phyloP scores from a whole-genome alignment of 1,140 invertebrate species.

The Caenorhabditis brenneri region DNA sequence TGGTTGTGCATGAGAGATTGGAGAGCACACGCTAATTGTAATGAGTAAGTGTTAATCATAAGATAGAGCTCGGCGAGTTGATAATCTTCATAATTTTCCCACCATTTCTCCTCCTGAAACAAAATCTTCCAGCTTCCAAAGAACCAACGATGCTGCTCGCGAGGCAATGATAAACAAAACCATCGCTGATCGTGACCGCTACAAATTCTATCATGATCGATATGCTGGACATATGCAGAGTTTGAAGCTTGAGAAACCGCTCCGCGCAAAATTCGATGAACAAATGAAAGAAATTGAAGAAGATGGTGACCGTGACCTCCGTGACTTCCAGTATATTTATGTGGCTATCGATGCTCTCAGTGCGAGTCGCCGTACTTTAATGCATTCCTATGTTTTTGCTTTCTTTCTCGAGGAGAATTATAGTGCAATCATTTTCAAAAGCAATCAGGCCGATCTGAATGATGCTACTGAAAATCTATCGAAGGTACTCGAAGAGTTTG shows the following conservation, averaged over 20 bases:
- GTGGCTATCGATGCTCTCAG: constrained; percentile 96
- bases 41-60: not conserved
- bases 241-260: constrained; percentile 86
- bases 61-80: not conserved
- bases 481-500: constrained; percentile 97
- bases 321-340: constrained; percentile 82
- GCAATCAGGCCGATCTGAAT: constrained; percentile 93
- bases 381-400: constrained; percentile 99
- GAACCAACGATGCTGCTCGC: constrained; percentile 7
- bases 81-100: not conserved
- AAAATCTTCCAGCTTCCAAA: not conserved
- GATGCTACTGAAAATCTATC: constrained; percentile 93
- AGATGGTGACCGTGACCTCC: not conserved
- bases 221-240: constrained; percentile 99
- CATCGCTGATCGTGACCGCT: constrained; percentile 86
- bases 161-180: too few relatives aligned
- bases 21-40: constrained; percentile 82
- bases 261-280: constrained; percentile 77
- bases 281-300: too few relatives aligned
- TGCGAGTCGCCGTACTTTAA: constrained; percentile 90
- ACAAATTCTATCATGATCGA: constrained; percentile 95
- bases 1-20: constrained; percentile 97
- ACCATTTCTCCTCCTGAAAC: too few relatives aligned
- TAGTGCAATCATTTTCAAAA: constrained; percentile 97
- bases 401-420: constrained; percentile 97